Evolutionary conservation across 2,113 vertebrate genomes (phyloP).

Genomic region (Sceloporus undulatus): DNA sequence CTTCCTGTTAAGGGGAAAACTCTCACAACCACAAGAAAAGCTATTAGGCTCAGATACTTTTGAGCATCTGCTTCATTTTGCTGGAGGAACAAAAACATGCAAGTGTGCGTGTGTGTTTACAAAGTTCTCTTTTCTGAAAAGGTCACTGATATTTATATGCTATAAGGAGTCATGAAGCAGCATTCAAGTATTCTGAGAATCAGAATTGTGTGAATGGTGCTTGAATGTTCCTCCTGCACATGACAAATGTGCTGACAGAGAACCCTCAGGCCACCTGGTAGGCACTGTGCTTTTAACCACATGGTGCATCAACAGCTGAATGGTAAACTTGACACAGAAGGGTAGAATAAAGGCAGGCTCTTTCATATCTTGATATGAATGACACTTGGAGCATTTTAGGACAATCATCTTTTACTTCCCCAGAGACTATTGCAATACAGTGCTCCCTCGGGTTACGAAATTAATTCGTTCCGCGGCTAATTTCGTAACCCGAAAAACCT

Average conservation of each 20-base stretch:
- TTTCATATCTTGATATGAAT: constrained; percentile 60
- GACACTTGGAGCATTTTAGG: constrained; percentile 50
- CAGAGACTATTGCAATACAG: constrained; percentile 57
- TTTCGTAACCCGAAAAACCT: too few species aligned
- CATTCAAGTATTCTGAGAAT: constrained; percentile 55
- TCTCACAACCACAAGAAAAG: constrained; percentile 16
- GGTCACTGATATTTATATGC: constrained; percentile 60
- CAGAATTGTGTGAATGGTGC: constrained; percentile 58
- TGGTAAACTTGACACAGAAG: constrained; percentile 56
- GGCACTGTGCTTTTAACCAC: constrained; percentile 61
- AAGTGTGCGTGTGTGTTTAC: constrained; percentile 32
- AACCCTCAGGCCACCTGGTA: constrained; percentile 64
- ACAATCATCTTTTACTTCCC: constrained; percentile 55
- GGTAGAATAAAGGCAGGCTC: constrained; percentile 53
- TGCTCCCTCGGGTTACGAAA: too few species aligned
- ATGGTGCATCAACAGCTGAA: constrained; percentile 61
- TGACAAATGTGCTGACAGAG: constrained; percentile 71
- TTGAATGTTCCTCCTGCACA: constrained; percentile 61
- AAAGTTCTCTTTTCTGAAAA: constrained; percentile 50
- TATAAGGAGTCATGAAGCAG: constrained; percentile 49
- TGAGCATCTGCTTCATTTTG: constrained; percentile 23
- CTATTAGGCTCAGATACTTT: background rate
- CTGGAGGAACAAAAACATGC: constrained; percentile 15
- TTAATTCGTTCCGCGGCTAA: too few species aligned
- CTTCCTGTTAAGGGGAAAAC: background rate